These are phyloP conservation scores for Saguinus midas DNA, from an alignment of 2,113 vertebrate genomes.

Conservation along the genomic window DNA sequence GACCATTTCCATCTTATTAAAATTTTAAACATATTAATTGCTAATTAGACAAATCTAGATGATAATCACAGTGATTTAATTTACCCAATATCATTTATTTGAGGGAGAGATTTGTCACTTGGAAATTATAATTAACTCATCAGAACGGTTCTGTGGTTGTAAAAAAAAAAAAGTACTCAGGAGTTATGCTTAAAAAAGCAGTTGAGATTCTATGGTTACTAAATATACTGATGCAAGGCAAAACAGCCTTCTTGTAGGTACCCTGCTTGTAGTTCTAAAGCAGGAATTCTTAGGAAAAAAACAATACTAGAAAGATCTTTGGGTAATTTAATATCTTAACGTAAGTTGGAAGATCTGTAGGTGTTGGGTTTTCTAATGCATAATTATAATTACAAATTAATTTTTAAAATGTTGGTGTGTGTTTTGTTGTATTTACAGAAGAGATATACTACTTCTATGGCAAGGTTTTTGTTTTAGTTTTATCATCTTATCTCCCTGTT, in stretches of 20 bases:
- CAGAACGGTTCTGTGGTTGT: constrained; percentile 30
- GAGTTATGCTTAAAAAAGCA: constrained; percentile 15
- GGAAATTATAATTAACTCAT: constrained; percentile 71
- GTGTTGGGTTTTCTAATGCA: constrained; percentile 1
- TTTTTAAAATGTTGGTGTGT: not conserved
- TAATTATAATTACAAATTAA: constrained; percentile 32
- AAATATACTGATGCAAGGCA: not conserved
- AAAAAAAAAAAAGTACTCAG: not conserved
- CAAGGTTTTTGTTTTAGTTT: not conserved
- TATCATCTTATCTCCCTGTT: not conserved
- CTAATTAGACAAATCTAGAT: constrained; percentile 62
- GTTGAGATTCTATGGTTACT: not conserved
- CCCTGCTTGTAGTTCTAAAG: not conserved
- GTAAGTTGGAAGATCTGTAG: not conserved
- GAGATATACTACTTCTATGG: not conserved
- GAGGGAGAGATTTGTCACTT: constrained; percentile 45
- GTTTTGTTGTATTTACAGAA: not conserved
- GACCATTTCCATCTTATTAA: constrained; percentile 53
- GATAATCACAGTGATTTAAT: constrained; percentile 61
- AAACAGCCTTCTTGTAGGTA: not conserved
- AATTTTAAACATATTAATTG: constrained; percentile 67
- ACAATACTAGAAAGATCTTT: not conserved
- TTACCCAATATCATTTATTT: constrained; percentile 54
- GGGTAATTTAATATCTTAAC: not conserved
- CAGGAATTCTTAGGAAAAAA: not conserved